These are phyloP conservation scores for Papilio aristodemus DNA, from an alignment of 1,140 invertebrate species.

Conservation along the genomic window DNA sequence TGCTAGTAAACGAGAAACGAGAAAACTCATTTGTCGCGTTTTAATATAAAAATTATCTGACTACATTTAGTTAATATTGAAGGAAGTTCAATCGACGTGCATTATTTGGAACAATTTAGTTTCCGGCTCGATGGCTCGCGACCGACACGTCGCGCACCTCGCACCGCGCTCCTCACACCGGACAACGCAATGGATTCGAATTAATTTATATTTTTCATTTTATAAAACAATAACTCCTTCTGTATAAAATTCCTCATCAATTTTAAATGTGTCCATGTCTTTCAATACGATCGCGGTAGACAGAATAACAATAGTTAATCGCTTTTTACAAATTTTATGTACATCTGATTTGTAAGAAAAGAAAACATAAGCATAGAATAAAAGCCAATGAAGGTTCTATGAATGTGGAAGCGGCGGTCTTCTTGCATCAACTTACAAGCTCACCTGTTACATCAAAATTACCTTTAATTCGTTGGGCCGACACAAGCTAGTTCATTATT, in stretches of 20 bases:
- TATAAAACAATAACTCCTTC: neutral
- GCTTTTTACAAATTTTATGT: too few species aligned
- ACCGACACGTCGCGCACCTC: neutral
- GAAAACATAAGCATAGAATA: too few species aligned
- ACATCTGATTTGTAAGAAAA: too few species aligned
- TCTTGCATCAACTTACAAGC: too few species aligned
- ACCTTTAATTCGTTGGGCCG: neutral
- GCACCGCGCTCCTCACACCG: neutral
- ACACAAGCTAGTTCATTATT: neutral
- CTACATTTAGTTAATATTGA: neutral
- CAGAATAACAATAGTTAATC: neutral
- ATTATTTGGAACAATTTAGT: slow-evolving; percentile 1
- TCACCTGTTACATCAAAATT: neutral
- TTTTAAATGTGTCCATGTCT: neutral
- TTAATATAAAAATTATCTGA: too few species aligned
- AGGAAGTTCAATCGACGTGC: slow-evolving; percentile 2
- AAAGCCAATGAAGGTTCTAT: too few species aligned
- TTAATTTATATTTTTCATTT: neutral
- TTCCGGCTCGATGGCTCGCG: neutral
- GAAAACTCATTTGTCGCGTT: too few species aligned
- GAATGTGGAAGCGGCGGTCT: too few species aligned
- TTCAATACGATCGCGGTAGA: neutral
- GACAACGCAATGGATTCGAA: slow-evolving; percentile 1
- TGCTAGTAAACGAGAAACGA: too few species aligned
- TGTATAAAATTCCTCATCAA: neutral